phyloP scores from a whole-genome alignment of 2,888 invertebrate genomes.

The Drosophila incognita region DNA sequence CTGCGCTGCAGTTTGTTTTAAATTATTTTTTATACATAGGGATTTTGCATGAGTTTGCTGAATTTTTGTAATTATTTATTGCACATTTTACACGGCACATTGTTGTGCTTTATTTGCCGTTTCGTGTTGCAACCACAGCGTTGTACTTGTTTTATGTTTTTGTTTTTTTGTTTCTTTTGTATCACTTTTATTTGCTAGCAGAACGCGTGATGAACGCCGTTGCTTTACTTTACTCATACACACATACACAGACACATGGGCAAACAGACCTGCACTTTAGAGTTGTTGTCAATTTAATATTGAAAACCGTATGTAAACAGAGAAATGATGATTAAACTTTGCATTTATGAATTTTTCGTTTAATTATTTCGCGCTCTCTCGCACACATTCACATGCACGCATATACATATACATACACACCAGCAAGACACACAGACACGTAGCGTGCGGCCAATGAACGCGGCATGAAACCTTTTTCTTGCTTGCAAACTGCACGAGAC shows the following conservation, averaged over 20 bases:
- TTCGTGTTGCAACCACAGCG: slow-evolving; percentile 52
- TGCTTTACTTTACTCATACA: slow-evolving; percentile 40
- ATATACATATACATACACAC: slow-evolving; percentile 34
- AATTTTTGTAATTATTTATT: slow-evolving; percentile 66
- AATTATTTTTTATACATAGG: slow-evolving; percentile 7
- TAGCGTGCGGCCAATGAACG: slow-evolving; percentile 62
- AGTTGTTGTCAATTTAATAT: slow-evolving; percentile 45
- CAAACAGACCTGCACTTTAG: slow-evolving; percentile 22
- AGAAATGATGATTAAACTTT: slow-evolving; percentile 33
- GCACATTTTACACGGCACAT: slow-evolving; percentile 66
- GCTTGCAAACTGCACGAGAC: slow-evolving; percentile 63
- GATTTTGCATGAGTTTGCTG: slow-evolving; percentile 70
- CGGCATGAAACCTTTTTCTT: slow-evolving; percentile 44
- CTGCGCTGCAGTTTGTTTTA: slow-evolving; percentile 11
- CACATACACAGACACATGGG: slow-evolving; percentile 10
- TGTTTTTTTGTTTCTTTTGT: slow-evolving; percentile 31
- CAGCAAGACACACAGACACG: slow-evolving; percentile 57
- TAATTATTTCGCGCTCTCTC: slow-evolving; percentile 42
- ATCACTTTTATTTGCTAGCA: slow-evolving; percentile 48
- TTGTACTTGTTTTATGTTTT: slow-evolving; percentile 27
- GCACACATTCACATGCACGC: slow-evolving; percentile 15
- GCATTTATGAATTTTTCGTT: slow-evolving; percentile 49
- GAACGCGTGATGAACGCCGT: slow-evolving; percentile 55
- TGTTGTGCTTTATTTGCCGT: slow-evolving; percentile 43
- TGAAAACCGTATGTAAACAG: slow-evolving; percentile 42